Conservation (phyloP, 2,888 invertebrate species). For the Diabrotica balteata region DNA sequence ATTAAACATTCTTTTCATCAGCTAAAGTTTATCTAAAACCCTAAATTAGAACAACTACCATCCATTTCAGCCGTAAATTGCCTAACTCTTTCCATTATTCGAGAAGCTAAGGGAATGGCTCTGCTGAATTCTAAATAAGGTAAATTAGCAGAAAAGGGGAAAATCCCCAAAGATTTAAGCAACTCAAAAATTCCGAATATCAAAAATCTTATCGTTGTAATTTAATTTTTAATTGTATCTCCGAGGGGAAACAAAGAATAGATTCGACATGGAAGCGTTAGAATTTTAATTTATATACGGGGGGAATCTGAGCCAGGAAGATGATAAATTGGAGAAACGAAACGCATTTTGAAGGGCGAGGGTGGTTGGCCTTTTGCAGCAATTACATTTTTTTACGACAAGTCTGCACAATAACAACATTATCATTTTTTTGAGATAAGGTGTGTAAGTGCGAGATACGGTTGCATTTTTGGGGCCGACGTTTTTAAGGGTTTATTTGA, state of each 20-base stretch:
- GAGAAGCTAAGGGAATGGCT: slow-evolving; percentile 5
- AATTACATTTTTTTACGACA: no score
- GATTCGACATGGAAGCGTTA: slow-evolving; percentile 4
- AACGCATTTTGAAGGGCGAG: no score
- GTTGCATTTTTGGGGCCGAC: no score
- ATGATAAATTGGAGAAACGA: neutral
- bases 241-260: slow-evolving; percentile 10
- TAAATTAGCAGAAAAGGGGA: slow-evolving; percentile 18
- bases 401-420: no score
- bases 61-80: slow-evolving; percentile 2
- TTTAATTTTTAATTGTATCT: slow-evolving; percentile 25
- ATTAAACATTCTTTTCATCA: no score
- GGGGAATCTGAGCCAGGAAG: neutral
- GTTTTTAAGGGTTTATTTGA: no score
- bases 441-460: no score
- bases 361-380: no score
- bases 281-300: slow-evolving; percentile 19
- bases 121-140: slow-evolving; percentile 14
- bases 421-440: no score
- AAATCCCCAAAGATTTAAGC: slow-evolving; percentile 1
- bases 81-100: slow-evolving; percentile 15
- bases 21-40: no score
- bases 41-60: no score
- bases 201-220: slow-evolving; percentile 24
- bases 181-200: slow-evolving; percentile 16